Evolutionary conservation across 2,888 invertebrate genomes (phyloP).

Genomic region (Allophyes oxyacanthae): DNA sequence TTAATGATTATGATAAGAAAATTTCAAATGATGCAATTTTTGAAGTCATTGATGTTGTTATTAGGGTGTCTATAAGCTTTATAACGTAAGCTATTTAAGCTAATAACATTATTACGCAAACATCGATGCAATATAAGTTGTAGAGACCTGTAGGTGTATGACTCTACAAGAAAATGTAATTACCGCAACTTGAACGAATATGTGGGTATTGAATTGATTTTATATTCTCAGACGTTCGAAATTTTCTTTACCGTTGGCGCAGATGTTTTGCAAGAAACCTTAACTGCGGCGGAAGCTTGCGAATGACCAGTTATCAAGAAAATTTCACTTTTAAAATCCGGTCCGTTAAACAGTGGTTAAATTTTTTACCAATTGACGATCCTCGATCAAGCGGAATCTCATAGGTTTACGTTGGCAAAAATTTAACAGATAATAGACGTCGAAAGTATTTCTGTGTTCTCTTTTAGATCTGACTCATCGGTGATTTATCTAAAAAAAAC

Average conservation of each 20-base stretch:
- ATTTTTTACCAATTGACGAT: conserved; percentile 26
- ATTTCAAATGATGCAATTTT: conserved; percentile 3
- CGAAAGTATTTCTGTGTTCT: conserved; percentile 9
- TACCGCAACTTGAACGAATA: conserved; percentile 10
- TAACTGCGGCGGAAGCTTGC: conserved; percentile 35
- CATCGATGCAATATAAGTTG: conserved; percentile 2
- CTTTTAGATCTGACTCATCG: conserved; percentile 3
- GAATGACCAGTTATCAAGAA: conserved; percentile 31
- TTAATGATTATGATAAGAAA: not conserved
- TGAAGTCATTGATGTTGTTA: conserved; percentile 2
- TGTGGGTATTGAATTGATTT: conserved; percentile 9
- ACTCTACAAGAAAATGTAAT: conserved; percentile 16
- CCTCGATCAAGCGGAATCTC: conserved; percentile 11
- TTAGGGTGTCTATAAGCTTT: not conserved
- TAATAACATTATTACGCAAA: conserved; percentile 1
- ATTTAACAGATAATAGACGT: not conserved
- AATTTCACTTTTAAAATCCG: conserved; percentile 59
- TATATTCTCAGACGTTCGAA: conserved; percentile 26
- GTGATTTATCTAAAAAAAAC: not conserved
- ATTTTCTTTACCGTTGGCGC: conserved; percentile 47
- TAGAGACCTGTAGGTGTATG: not conserved
- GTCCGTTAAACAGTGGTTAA: conserved; percentile 33
- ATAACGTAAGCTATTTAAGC: not conserved
- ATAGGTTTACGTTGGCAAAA: conserved; percentile 5
- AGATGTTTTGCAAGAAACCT: conserved; percentile 44